A percentile compares a stretch with the other conserved stretches of the same genome.
Conservation (phyloP, 2,113 vertebrate species). For the Erythrolamprus reginae region DNA sequence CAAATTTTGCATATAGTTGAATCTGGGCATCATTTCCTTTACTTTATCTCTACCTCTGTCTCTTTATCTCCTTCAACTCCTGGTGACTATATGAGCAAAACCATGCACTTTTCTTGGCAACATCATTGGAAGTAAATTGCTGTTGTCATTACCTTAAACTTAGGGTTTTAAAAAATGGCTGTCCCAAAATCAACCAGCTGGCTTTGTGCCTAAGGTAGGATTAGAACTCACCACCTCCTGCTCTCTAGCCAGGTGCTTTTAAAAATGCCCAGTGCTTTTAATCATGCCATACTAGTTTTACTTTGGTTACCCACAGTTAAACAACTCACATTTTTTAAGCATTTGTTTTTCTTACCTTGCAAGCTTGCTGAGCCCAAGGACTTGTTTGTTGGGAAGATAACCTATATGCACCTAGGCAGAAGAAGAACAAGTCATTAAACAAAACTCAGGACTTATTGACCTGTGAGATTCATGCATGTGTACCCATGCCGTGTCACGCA, state of each 20-base stretch:
- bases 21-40: slow-evolving; percentile 18
- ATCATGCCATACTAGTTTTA: neutral
- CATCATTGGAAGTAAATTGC: neutral
- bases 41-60: neutral
- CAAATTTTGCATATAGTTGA: slow-evolving; percentile 34
- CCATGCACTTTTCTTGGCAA: neutral
- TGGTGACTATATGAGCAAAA: neutral
- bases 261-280: neutral
- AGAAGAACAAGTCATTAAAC: slow-evolving; percentile 44
- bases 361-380: slow-evolving; percentile 96
- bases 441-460: neutral
- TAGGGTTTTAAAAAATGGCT: neutral
- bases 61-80: neutral
- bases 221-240: neutral
- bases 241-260: neutral
- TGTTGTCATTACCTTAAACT: neutral
- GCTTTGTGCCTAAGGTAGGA: neutral
- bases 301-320: neutral
- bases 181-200: neutral
- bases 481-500: neutral
- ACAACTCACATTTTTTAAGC: slow-evolving; percentile 42
- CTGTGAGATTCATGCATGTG: slow-evolving; percentile 18
- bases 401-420: slow-evolving; percentile 88
- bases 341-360: slow-evolving; percentile 79
- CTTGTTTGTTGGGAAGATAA: slow-evolving; percentile 96